Evolutionary conservation across 2,888 invertebrate genomes (phyloP).

Genomic region (Thalpophila matura): DNA sequence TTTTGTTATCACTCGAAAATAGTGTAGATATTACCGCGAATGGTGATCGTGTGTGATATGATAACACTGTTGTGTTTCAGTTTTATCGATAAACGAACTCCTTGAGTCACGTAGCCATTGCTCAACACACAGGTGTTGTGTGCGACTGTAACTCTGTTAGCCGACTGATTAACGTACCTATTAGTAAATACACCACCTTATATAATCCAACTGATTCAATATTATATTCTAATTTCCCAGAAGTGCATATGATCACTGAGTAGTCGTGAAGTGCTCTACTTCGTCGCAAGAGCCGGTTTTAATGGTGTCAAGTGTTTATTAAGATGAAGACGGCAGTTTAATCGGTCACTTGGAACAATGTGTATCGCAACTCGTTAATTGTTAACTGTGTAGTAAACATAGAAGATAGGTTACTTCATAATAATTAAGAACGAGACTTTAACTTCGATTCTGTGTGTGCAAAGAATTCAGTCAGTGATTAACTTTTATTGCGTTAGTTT

Average conservation of each 20-base stretch:
- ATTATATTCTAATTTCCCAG: constrained; percentile 59
- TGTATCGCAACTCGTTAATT: constrained; percentile 66
- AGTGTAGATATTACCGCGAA: constrained; percentile 74
- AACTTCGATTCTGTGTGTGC: constrained; percentile 1
- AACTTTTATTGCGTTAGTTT: constrained; percentile 20
- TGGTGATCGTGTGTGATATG: constrained; percentile 84
- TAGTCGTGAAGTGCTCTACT: constrained; percentile 56
- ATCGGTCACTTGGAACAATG: constrained; percentile 68
- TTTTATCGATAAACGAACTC: constrained; percentile 79
- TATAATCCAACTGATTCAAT: constrained; percentile 49
- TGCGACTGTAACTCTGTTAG: constrained; percentile 54
- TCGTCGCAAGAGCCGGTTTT: constrained; percentile 53
- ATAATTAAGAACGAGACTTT: constrained; percentile 23
- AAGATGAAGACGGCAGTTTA: constrained; percentile 62
- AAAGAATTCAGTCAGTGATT: constrained; percentile 33
- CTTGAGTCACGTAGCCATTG: constrained; percentile 88
- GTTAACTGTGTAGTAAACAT: constrained; percentile 71
- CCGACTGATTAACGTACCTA: constrained; percentile 49
- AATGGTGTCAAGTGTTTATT: constrained; percentile 68
- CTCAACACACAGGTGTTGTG: constrained; percentile 73
- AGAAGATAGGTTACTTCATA: constrained; percentile 16
- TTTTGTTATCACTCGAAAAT: constrained; percentile 78
- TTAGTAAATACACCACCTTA: constrained; percentile 63
- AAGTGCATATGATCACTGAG: constrained; percentile 46
- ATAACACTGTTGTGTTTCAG: constrained; percentile 84